Conservation (phyloP, 1,140 invertebrate species). For the Pectinophora gossypiella region DNA sequence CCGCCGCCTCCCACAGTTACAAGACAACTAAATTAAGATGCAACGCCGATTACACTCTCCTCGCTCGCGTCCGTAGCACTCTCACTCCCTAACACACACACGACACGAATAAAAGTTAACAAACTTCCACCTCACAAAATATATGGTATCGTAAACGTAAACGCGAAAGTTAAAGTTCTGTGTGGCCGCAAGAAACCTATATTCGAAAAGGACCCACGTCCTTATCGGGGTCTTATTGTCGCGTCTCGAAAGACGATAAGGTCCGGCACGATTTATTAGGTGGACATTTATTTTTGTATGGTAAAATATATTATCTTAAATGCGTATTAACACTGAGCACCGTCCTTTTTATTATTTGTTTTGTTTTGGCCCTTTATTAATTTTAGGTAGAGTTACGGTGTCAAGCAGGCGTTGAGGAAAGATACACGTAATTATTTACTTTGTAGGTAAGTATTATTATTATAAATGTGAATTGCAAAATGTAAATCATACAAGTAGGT, state of each 20-base stretch:
- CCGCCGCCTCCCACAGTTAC: slow-evolving; percentile 46
- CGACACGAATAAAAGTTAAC: background rate
- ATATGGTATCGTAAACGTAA: slow-evolving; percentile 28
- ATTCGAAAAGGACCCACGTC: slow-evolving; percentile 34
- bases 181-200: background rate
- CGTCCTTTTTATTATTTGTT: slow-evolving; percentile 46
- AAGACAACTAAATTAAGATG: slow-evolving; percentile 71
- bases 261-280: slow-evolving; percentile 60
- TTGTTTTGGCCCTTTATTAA: too few species aligned
- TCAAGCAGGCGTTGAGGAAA: too few species aligned
- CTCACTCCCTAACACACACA: background rate
- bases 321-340: slow-evolving; percentile 65
- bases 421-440: too few species aligned
- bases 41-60: slow-evolving; percentile 53
- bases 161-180: slow-evolving; percentile 32
- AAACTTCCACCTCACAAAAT: background rate
- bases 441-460: too few species aligned
- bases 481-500: too few species aligned
- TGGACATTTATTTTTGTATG: slow-evolving; percentile 63
- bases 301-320: slow-evolving; percentile 72
- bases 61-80: background rate
- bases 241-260: slow-evolving; percentile 57
- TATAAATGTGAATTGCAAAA: too few species aligned
- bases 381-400: too few species aligned
- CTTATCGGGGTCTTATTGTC: slow-evolving; percentile 63